Evolutionary conservation across 2,888 invertebrate species (phyloP), one percentile per base, ranked within the genome.

Genomic region (Urechis unicinctus): DNA sequence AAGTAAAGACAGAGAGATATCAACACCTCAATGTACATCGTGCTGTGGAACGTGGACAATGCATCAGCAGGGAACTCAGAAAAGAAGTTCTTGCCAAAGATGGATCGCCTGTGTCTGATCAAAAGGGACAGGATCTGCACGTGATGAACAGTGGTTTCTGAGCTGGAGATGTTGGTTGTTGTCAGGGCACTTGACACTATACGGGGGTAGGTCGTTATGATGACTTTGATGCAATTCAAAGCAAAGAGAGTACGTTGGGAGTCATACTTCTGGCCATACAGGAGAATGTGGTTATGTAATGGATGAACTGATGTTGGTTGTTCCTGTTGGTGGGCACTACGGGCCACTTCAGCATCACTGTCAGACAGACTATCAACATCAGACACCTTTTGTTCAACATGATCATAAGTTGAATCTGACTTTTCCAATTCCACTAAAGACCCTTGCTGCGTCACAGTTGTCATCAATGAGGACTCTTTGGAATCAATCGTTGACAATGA

Each of bases 211-310:
- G 86, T 83, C 45, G 82, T 70, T 5, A 90, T 81, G 61, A 88
- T 85, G 66, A 86, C 86, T 59, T 86, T 84, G n/a, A 90, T 75
- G 0, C 87, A 86, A 58, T 85, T 83, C 61, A 91, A 79, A 5
- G 88, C 86, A 70, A 89, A 89, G 0, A 88, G 78, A 2, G 85
- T 85, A 66, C 87, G 83, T 56, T 84, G 83, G 0, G 86, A 85
- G 73, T 91, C 90, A 68, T 88, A 89, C 22, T 87, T 85, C 61
- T 87, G 87, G 65, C 85, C 85, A 71, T 91, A 91, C 2, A 92
- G 80, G 44, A 91, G 82, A 79, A 92, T 83, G 51, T 63, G 91
- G 25, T 88, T 87, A 73, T 91, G 91, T 56, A 89, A 84, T 28
- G 87, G 86, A 73, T 88, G 87, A 41, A 88, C 81, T 26, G n/a